Evolutionary conservation across 2,888 invertebrate genomes (phyloP), one percentile per base, ranked within the genome.

Genomic region (Teinopalpus imperialis): DNA sequence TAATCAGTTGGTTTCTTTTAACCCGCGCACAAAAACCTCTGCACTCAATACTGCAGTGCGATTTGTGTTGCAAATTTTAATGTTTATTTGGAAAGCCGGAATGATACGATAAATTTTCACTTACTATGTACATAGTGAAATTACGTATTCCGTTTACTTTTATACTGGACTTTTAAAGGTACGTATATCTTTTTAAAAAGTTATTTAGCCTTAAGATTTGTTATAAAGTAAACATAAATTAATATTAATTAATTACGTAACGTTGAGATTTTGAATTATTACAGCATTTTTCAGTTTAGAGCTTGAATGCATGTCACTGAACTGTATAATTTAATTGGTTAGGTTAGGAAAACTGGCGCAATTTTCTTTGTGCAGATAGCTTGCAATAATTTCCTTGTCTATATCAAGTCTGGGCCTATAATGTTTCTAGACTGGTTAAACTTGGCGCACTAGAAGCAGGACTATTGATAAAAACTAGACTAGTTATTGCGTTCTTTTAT

Each of bases 11-110:
- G 74, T 82, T 83, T 79, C 82, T 85, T 85, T 80, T 69, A 74
- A 72, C 74, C 69, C 77, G 74, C 74, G 76, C 73, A 83, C 82
- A 86, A 86, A 86, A 88, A 87, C 76, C 82, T 81, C 88, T 86
- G 88, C 88, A 87, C 85, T 79, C 76, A 74, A 76, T 72, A 82
- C 88, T 87, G 88, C 88, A 88, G 81, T 88, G 86, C 81, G 81
- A 86, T 87, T 86, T 87, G 85, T 75, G 73, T 85, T 87, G 87
- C 86, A 81, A 86, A 83, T 87, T 85, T 72, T 66, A 52, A 63
- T 50, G 49, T 54, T 49, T 54, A 46, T 41, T 35, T 41, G 27
- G 27, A 34, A 34, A 21, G 26, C n/a, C 24, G 30, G 30, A 18
- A 16, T 46, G 29, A 29, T 14, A 29, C 18, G 12, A 46, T 30